These are phyloP conservation scores for Elaphurus davidianus DNA, from an alignment of 2,113 vertebrate species.

Conservation along the genomic window DNA sequence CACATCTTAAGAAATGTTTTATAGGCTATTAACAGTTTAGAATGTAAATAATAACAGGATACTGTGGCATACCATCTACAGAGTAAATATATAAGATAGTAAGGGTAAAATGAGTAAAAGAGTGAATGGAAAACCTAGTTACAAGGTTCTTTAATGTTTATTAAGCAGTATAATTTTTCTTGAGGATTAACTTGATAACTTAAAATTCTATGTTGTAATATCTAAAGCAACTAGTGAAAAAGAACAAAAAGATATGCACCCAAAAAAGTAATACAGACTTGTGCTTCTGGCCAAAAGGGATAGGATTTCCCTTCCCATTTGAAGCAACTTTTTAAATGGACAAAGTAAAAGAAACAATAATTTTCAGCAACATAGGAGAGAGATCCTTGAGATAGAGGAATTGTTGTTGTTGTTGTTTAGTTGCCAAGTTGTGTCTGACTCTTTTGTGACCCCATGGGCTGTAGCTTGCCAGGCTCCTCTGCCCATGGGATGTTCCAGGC, in stretches of 20 bases:
- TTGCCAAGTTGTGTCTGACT: background rate
- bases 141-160: background rate
- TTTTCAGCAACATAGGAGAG: background rate
- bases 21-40: background rate
- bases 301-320: background rate
- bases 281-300: background rate
- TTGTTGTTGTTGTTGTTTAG: background rate
- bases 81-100: background rate
- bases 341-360: background rate
- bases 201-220: constrained; percentile 33
- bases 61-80: background rate
- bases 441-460: background rate
- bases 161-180: constrained; percentile 32
- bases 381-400: background rate
- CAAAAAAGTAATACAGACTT: constrained; percentile 15
- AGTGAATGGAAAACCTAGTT: background rate
- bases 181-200: background rate
- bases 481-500: background rate
- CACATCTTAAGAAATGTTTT: background rate
- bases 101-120: background rate
- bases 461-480: background rate
- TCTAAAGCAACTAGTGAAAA: constrained; percentile 23
- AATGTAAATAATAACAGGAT: background rate
- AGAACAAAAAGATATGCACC: constrained; percentile 11
- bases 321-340: background rate